Conservation (phyloP, 2,888 invertebrate genomes). For the Cryptocheilus praepositus region DNA sequence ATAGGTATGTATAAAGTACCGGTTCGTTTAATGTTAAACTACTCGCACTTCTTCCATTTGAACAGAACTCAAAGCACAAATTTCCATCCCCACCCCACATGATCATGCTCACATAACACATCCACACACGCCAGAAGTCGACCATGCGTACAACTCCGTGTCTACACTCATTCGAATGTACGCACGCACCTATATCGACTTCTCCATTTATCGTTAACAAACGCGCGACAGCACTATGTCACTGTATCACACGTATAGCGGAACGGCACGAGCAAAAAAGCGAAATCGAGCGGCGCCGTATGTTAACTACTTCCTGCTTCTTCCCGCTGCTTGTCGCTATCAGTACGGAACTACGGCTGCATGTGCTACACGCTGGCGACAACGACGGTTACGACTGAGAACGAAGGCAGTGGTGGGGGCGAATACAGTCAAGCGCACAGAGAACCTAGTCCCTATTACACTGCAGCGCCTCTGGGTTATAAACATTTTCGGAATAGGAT, state of each 20-base stretch:
- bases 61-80: no score
- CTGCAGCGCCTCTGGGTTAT: slow-evolving; percentile 26
- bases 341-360: slow-evolving; percentile 44
- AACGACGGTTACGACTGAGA: background rate
- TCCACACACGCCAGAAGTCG: no score
- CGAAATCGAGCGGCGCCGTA: slow-evolving; percentile 49
- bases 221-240: slow-evolving; percentile 41
- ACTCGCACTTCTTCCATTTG: no score
- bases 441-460: slow-evolving; percentile 42
- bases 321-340: slow-evolving; percentile 31
- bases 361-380: slow-evolving; percentile 24
- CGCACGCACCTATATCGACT: slow-evolving; percentile 33
- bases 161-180: background rate
- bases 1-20: no score
- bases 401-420: background rate
- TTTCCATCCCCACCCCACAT: no score
- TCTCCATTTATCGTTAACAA: slow-evolving; percentile 43
- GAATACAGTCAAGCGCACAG: background rate
- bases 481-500: no score
- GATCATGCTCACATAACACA: no score
- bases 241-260: slow-evolving; percentile 43
- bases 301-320: slow-evolving; percentile 53
- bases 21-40: no score
- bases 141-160: slow-evolving; percentile 1
- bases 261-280: slow-evolving; percentile 34